These are phyloP conservation scores for Tetrapedia diversipes DNA, from an alignment of 2,888 invertebrate species.

Conservation along the genomic window DNA sequence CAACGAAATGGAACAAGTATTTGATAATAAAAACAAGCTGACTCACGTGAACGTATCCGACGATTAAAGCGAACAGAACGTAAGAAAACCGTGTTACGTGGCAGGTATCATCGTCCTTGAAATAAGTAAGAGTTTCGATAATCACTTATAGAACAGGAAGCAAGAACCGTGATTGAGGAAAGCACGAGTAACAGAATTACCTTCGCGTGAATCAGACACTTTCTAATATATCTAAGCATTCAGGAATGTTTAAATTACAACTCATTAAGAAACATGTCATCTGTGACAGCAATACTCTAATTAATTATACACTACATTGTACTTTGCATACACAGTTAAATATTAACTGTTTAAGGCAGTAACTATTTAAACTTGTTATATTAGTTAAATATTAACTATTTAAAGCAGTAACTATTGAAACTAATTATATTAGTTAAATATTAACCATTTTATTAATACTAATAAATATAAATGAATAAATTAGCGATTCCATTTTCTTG, in stretches of 20 bases:
- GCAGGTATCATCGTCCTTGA: slow-evolving; percentile 53
- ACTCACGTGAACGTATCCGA: background rate
- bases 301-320: background rate
- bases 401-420: too few species aligned
- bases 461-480: too few species aligned
- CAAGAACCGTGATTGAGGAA: slow-evolving; percentile 20
- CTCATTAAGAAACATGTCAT: background rate
- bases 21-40: slow-evolving; percentile 11
- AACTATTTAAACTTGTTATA: too few species aligned
- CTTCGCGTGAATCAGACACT: slow-evolving; percentile 35
- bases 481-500: too few species aligned
- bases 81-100: slow-evolving; percentile 29
- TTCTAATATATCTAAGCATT: slow-evolving; percentile 12
- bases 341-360: too few species aligned
- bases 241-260: slow-evolving; percentile 11
- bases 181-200: slow-evolving; percentile 25
- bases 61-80: slow-evolving; percentile 15
- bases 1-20: slow-evolving; percentile 8
- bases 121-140: slow-evolving; percentile 51
- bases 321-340: background rate
- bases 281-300: too few species aligned
- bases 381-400: too few species aligned
- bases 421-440: too few species aligned
- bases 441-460: too few species aligned
- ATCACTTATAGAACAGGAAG: slow-evolving; percentile 39